A percentile compares a stretch with the other conserved stretches of the same genome.
Conservation (phyloP, 1,140 invertebrate species). For the Leptopilina boulardi region DNA sequence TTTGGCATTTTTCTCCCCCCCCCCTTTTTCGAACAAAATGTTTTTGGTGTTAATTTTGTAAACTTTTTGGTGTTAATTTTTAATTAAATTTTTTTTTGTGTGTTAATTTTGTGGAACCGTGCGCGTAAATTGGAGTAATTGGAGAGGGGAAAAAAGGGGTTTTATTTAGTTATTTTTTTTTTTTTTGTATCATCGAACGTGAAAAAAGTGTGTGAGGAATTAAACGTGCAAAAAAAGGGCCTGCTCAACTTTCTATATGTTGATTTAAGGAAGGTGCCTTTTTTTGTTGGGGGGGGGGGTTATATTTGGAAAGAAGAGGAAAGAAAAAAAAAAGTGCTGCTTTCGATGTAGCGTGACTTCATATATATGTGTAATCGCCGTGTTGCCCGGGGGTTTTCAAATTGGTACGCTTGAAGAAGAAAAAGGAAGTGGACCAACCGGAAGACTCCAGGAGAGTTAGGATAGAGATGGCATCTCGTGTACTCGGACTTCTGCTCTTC, state of each 20-base stretch:
- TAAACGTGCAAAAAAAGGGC: neutral
- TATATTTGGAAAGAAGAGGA: neutral
- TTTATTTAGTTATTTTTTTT: too few relatives aligned
- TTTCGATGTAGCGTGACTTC: slow-evolving; percentile 24
- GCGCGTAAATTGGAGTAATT: too few relatives aligned
- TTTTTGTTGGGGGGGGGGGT: too few relatives aligned
- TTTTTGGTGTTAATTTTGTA: too few relatives aligned
- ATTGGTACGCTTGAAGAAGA: slow-evolving; percentile 15
- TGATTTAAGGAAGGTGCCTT: neutral
- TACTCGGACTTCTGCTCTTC: slow-evolving; percentile 33
- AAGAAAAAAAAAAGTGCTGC: slow-evolving; percentile 15
- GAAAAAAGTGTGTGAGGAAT: slow-evolving; percentile 12
- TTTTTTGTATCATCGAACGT: neutral
- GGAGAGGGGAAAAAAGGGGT: too few relatives aligned
- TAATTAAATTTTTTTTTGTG: too few relatives aligned
- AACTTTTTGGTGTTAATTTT: too few relatives aligned
- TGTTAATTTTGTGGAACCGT: too few relatives aligned
- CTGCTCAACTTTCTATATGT: neutral
- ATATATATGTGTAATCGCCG: slow-evolving; percentile 1
- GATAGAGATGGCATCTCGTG: slow-evolving; percentile 23
- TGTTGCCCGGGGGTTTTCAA: slow-evolving; percentile 3
- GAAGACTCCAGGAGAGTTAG: slow-evolving; percentile 11
- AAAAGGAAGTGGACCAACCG: slow-evolving; percentile 18
- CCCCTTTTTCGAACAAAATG: too few relatives aligned
- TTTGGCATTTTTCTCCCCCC: too few relatives aligned